Conservation (phyloP, 2,888 invertebrate genomes). For the Eupeodes luniger region DNA sequence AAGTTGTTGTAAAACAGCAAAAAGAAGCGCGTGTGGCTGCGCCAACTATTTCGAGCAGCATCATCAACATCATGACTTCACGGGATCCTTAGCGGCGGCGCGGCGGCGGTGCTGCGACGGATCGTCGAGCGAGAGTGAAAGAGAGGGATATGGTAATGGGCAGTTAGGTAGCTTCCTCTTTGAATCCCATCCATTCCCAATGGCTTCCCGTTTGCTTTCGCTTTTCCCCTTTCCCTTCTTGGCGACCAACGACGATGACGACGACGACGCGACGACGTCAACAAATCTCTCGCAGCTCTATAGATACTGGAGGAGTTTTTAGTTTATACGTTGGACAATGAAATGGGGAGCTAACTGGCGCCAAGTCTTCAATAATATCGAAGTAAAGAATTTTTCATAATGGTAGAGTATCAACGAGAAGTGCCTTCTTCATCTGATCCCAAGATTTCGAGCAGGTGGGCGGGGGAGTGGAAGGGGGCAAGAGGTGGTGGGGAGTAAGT, state of each 20-base stretch:
- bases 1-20: conserved; percentile 44
- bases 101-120: background rate
- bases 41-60: conserved; percentile 53
- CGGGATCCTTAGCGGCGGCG: conserved; percentile 36
- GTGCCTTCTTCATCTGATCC: conserved; percentile 34
- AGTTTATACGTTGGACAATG: conserved; percentile 45
- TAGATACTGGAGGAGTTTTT: conserved; percentile 17
- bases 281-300: conserved; percentile 52
- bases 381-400: conserved; percentile 77
- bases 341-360: conserved; percentile 82
- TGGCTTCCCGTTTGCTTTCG: conserved; percentile 24
- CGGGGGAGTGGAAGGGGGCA: background rate
- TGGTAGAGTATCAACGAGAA: conserved; percentile 58
- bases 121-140: background rate
- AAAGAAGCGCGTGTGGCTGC: conserved; percentile 71
- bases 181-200: conserved; percentile 50
- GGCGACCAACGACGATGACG: background rate
- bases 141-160: conserved; percentile 68
- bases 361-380: conserved; percentile 83
- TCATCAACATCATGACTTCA: conserved; percentile 38
- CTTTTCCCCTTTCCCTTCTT: background rate
- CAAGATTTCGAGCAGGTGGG: conserved; percentile 14
- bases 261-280: conserved; percentile 44
- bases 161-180: conserved; percentile 74
- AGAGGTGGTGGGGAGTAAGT: conserved; percentile 49